Percentiles rank a stretch among this genome's conserved stretches.
Evolutionary conservation across 1,140 invertebrate species (phyloP).

Genomic region (Cydia amplana): DNA sequence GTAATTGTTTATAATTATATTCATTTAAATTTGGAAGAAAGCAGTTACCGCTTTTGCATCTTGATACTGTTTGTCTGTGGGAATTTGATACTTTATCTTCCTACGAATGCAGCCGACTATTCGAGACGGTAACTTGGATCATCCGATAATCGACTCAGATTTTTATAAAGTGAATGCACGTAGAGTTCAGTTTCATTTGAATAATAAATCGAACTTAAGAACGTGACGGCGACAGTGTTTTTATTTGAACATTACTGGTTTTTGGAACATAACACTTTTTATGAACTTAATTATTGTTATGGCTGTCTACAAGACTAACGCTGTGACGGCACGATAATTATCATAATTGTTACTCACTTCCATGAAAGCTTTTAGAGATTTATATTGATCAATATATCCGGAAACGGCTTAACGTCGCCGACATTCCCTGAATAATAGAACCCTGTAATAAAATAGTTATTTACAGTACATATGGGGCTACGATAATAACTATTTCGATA

Average conservation of each 20-base stretch:
- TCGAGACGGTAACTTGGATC: neutral
- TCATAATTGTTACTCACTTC: conserved; percentile 70
- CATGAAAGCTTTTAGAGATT: conserved; percentile 43
- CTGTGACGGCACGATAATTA: conserved; percentile 70
- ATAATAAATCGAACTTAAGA: conserved; percentile 65
- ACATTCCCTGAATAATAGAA: neutral
- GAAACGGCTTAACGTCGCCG: neutral
- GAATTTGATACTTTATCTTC: conserved; percentile 71
- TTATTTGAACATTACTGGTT: conserved; percentile 74
- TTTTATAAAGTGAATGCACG: neutral
- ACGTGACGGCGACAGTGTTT: conserved; percentile 61
- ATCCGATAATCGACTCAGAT: conserved; percentile 11
- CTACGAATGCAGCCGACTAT: conserved; percentile 16
- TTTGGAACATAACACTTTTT: conserved; percentile 69
- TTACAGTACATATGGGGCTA: too few relatives aligned
- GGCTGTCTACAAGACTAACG: conserved; percentile 53
- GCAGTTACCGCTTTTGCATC: conserved; percentile 60
- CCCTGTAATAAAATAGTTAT: neutral
- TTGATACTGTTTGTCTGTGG: conserved; percentile 62
- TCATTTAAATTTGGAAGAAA: conserved; percentile 68
- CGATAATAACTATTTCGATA: too few relatives aligned
- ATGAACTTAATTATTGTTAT: conserved; percentile 73
- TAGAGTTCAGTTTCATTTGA: conserved; percentile 17
- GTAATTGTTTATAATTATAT: conserved; percentile 78
- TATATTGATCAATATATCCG: neutral